Percentiles rank a stretch among this genome's conserved stretches.
These are phyloP conservation scores for Oligia latruncula DNA, from an alignment of 2,888 invertebrate species.

Conservation along the genomic window DNA sequence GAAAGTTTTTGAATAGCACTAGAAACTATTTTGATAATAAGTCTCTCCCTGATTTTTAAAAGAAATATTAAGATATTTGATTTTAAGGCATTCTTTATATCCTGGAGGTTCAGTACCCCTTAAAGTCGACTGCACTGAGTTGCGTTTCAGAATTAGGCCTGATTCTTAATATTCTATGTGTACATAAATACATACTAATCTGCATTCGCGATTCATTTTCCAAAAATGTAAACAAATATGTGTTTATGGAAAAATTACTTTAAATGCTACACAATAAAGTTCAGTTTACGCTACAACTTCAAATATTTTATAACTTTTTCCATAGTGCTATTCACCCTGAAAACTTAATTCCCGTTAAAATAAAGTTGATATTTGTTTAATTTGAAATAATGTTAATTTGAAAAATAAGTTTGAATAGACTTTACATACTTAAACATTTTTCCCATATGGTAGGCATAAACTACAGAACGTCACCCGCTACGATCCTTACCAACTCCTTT, in stretches of 20 bases:
- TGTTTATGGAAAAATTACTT: too few relatives aligned
- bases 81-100: not conserved
- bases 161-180: not conserved
- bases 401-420: too few relatives aligned
- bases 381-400: too few relatives aligned
- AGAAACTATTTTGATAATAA: not conserved
- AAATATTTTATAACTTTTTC: too few relatives aligned
- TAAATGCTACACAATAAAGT: too few relatives aligned
- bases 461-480: not conserved
- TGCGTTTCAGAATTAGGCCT: not conserved
- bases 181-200: not conserved
- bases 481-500: not conserved
- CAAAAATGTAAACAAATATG: too few relatives aligned
- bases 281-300: too few relatives aligned
- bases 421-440: not conserved
- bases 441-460: not conserved
- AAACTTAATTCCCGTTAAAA: too few relatives aligned
- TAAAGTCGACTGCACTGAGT: not conserved
- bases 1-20: not conserved
- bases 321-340: too few relatives aligned
- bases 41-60: not conserved
- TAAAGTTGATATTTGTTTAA: too few relatives aligned
- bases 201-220: too few relatives aligned
- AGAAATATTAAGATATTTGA: not conserved
- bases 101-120: not conserved